Percentiles rank a stretch among this genome's conserved stretches.
Conservation (phyloP, 1,140 invertebrate species). For the Sarcophaga bullata region DNA sequence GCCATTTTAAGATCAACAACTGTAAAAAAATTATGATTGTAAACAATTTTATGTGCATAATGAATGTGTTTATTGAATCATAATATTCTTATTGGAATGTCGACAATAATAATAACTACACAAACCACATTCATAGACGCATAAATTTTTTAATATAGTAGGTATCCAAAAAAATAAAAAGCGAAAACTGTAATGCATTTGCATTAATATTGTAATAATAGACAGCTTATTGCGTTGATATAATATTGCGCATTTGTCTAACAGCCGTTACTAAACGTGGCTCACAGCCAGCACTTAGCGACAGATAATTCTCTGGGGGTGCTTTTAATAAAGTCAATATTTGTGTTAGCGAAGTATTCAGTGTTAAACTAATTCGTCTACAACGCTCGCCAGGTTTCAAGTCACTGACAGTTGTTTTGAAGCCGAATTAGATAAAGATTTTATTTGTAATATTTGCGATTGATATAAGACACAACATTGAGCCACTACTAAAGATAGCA, state of each 20-base stretch:
- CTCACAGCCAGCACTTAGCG: slow-evolving; percentile 73
- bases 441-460: slow-evolving; percentile 84
- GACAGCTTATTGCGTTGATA: slow-evolving; percentile 59
- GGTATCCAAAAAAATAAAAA: background rate
- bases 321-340: slow-evolving; percentile 76
- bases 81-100: slow-evolving; percentile 30
- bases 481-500: slow-evolving; percentile 78
- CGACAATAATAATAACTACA: background rate
- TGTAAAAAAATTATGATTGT: too few relatives aligned
- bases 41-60: background rate
- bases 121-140: background rate
- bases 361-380: slow-evolving; percentile 82
- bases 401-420: slow-evolving; percentile 90
- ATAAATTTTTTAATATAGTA: too few relatives aligned
- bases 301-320: slow-evolving; percentile 75
- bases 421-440: slow-evolving; percentile 76
- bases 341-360: slow-evolving; percentile 77
- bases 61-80: slow-evolving; percentile 15
- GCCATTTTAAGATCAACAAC: too few relatives aligned
- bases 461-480: slow-evolving; percentile 73
- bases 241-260: slow-evolving; percentile 78
- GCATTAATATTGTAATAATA: background rate
- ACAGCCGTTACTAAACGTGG: slow-evolving; percentile 78
- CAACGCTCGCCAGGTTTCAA: slow-evolving; percentile 85
- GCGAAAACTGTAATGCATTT: background rate